phyloP scores from a whole-genome alignment of 2,113 vertebrate genomes.

The Brienomyrus brachyistius region DNA sequence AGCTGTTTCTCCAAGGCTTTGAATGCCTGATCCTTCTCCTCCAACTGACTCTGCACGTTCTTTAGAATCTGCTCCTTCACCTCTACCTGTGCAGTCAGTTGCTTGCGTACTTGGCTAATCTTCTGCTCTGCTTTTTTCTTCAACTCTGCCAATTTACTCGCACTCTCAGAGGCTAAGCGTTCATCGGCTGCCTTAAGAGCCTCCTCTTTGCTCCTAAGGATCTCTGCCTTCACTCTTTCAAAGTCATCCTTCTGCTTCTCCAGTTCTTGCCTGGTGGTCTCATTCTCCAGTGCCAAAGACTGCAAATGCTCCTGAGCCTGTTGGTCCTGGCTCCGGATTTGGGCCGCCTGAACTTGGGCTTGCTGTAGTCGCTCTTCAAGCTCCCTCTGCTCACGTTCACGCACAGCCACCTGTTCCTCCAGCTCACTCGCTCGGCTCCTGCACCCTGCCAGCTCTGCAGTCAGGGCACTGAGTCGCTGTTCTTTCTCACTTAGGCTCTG shows the following conservation, averaged over 20 bases:
- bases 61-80: slow-evolving; percentile 69
- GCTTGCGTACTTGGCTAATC: slow-evolving; percentile 77
- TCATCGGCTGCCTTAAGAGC: slow-evolving; percentile 69
- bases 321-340: slow-evolving; percentile 61
- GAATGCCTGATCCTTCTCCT: slow-evolving; percentile 67
- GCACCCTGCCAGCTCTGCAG: slow-evolving; percentile 61
- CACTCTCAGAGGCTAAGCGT: slow-evolving; percentile 62
- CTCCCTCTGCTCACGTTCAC: slow-evolving; percentile 60
- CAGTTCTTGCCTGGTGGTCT: slow-evolving; percentile 56
- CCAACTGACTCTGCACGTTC: slow-evolving; percentile 58
- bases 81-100: slow-evolving; percentile 74
- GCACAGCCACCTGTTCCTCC: slow-evolving; percentile 64
- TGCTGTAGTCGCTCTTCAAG: slow-evolving; percentile 63
- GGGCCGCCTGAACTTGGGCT: slow-evolving; percentile 56
- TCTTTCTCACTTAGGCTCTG: slow-evolving; percentile 69
- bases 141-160: slow-evolving; percentile 70
- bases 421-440: slow-evolving; percentile 63
- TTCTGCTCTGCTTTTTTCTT: slow-evolving; percentile 96
- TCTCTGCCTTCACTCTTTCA: slow-evolving; percentile 53
- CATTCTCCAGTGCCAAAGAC: slow-evolving; percentile 63
- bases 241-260: slow-evolving; percentile 63
- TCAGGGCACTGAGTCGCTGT: slow-evolving; percentile 64
- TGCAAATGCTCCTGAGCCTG: slow-evolving; percentile 64
- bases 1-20: slow-evolving; percentile 59
- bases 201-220: slow-evolving; percentile 66